Percentiles rank a stretch among this genome's conserved stretches.
These are phyloP conservation scores for Cryptotis parvus DNA, from an alignment of 2,113 vertebrate species.

Conservation along the genomic window DNA sequence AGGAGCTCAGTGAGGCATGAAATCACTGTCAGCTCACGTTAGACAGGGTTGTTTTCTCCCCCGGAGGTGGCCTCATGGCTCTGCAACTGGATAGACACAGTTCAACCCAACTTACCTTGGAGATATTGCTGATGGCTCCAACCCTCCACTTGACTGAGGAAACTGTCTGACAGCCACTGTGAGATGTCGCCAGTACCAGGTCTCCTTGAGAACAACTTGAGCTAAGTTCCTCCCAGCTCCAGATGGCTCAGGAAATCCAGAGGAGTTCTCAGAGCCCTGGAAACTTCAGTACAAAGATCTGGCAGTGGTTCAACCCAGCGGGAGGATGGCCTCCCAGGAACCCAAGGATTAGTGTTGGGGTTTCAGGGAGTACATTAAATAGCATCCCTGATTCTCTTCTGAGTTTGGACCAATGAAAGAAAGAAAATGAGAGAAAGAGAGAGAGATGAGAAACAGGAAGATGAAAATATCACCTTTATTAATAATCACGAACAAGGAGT, in stretches of 20 bases:
- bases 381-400: not conserved
- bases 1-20: conserved; percentile 86
- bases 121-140: not conserved
- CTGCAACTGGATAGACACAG: not conserved
- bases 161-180: conserved; percentile 49
- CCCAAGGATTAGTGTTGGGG: not conserved
- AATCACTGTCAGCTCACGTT: conserved; percentile 83
- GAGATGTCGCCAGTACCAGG: conserved; percentile 45
- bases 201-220: conserved; percentile 78
- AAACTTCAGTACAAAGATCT: conserved; percentile 5
- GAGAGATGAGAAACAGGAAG: not conserved
- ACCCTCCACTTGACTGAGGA: conserved; percentile 50
- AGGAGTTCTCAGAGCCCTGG: conserved; percentile 9
- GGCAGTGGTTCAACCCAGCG: not conserved
- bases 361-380: conserved; percentile 24
- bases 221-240: conserved; percentile 66
- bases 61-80: conserved; percentile 50
- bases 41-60: conserved; percentile 54
- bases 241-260: conserved; percentile 61
- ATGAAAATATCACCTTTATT: not conserved
- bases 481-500: too few relatives aligned
- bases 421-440: not conserved
- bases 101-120: conserved; percentile 52
- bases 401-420: not conserved
- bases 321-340: not conserved